Conservation (phyloP, 2,888 invertebrate species). For the Capitulum mitella region DNA sequence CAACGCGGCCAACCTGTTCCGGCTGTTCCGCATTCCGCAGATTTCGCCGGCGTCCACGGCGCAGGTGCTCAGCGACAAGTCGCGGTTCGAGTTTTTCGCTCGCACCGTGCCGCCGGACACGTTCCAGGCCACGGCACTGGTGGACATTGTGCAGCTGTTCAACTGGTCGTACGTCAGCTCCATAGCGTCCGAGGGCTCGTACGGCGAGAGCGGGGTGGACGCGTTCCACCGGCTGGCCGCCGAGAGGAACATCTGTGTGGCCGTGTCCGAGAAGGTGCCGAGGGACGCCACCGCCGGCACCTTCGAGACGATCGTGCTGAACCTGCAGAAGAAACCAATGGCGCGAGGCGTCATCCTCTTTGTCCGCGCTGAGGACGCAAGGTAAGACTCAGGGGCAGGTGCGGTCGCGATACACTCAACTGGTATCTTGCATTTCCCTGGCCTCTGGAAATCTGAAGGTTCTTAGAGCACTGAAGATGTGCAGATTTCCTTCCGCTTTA, state of each 20-base stretch:
- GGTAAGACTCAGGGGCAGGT: conserved; percentile 40
- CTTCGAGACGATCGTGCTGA: conserved; percentile 55
- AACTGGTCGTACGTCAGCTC: conserved; percentile 68
- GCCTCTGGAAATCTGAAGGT: neutral
- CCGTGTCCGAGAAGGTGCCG: conserved; percentile 60
- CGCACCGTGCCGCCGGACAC: conserved; percentile 61
- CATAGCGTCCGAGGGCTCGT: conserved; percentile 63
- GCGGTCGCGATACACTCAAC: no score
- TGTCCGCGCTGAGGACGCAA: conserved; percentile 63
- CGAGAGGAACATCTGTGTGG: conserved; percentile 63
- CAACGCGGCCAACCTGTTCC: conserved; percentile 57
- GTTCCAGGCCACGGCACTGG: conserved; percentile 56
- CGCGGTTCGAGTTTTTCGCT: conserved; percentile 62
- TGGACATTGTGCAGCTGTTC: conserved; percentile 59
- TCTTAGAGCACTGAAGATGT: neutral
- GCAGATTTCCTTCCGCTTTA: neutral
- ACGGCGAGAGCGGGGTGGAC: conserved; percentile 67
- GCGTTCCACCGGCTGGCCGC: conserved; percentile 61
- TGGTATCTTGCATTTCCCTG: no score
- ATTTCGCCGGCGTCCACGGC: conserved; percentile 66
- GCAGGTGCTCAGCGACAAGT: conserved; percentile 61
- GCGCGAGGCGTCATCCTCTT: conserved; percentile 66
- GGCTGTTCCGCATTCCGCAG: conserved; percentile 64
- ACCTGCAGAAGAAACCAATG: conserved; percentile 52
- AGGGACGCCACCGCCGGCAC: conserved; percentile 52